phyloP scores from a whole-genome alignment of 2,113 vertebrate genomes.

The Scomber japonicus region DNA sequence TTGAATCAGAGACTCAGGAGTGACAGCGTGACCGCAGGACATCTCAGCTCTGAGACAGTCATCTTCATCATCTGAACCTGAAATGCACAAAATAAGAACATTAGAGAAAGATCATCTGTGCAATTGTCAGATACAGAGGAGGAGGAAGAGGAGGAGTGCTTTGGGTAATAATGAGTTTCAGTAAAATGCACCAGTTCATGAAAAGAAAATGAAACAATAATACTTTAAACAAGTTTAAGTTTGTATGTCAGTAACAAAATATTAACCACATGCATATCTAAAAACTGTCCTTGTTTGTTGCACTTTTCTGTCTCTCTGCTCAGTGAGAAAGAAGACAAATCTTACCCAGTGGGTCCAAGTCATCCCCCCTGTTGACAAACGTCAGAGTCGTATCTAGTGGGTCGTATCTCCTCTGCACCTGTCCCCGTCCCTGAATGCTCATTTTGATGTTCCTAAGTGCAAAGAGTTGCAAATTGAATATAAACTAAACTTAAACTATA shows the following conservation, averaged over 20 bases:
- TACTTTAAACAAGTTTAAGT: too few relatives aligned
- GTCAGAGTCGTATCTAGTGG: constrained; percentile 67
- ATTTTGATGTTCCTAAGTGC: background rate
- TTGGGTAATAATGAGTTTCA: too few relatives aligned
- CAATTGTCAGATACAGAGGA: too few relatives aligned
- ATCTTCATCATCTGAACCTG: constrained; percentile 66
- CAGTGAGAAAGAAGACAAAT: background rate
- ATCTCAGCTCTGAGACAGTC: constrained; percentile 66
- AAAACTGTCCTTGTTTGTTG: too few relatives aligned
- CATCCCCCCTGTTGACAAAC: constrained; percentile 65
- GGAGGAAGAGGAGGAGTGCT: too few relatives aligned
- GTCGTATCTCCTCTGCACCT: constrained; percentile 64
- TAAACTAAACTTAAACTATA: too few relatives aligned
- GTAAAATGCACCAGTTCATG: too few relatives aligned
- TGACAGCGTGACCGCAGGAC: constrained; percentile 82
- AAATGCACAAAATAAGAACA: background rate
- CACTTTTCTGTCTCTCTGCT: too few relatives aligned
- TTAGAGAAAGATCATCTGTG: too few relatives aligned
- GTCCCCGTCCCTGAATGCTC: background rate
- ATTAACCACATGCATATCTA: background rate
- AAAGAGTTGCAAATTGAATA: background rate
- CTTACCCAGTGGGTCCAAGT: constrained; percentile 63
- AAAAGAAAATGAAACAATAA: too few relatives aligned
- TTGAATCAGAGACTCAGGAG: constrained; percentile 65
- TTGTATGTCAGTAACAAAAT: too few relatives aligned